Base-by-base conservation (phyloP, 2,888 invertebrate genomes). In the Nemurella pictetii region DNA sequence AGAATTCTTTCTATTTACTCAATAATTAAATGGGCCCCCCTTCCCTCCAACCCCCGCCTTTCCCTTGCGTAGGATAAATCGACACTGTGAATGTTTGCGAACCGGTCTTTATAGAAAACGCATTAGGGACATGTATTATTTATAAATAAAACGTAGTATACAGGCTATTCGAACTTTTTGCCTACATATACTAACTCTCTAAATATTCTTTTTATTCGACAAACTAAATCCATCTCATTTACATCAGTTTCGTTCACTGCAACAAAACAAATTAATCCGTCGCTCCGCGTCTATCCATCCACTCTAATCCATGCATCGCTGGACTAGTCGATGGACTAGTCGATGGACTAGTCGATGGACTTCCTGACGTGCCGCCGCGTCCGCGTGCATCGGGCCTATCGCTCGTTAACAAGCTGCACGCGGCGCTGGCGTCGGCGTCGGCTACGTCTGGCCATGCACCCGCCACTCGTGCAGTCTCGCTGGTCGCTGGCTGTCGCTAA, bases 91-190 rank as follows among this genome's bases (percentile, higher is more conserved):
- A 55, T 55, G 55, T 55, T 55, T 55, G 55, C 55, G 1, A 55
- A 20, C 15, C 55, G 55, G 55, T 15, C 55, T 2, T 55, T 7
- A 55, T 55, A 55, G 55, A 55, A 55, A 75, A 4, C 75, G 75
- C 75, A 75, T 75, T 75, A 75, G 75, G 26, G 15, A 28, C 75
- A 75, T 75, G 26, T 26, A 75, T 75, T 75, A 75, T 75, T 75
- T 75, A 75, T 75, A 28, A 36, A n/a, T 12, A 12, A 55, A 55
- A 55, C 20, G 55, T 55, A 55, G 12, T 7, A 15, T 7, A 20
- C 20, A 55, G 5, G 20, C 55, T 55, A 55, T 55, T 55, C 12
- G 15, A 55, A 55, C 55, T 55, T 55, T 55, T 55, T 55, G 15
- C 15, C 1, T 55, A 2, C 20, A 15, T 55, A 55, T 20, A 25